Evolutionary conservation across 2,113 vertebrate species (phyloP).

Genomic region (Galemys pyrenaicus): DNA sequence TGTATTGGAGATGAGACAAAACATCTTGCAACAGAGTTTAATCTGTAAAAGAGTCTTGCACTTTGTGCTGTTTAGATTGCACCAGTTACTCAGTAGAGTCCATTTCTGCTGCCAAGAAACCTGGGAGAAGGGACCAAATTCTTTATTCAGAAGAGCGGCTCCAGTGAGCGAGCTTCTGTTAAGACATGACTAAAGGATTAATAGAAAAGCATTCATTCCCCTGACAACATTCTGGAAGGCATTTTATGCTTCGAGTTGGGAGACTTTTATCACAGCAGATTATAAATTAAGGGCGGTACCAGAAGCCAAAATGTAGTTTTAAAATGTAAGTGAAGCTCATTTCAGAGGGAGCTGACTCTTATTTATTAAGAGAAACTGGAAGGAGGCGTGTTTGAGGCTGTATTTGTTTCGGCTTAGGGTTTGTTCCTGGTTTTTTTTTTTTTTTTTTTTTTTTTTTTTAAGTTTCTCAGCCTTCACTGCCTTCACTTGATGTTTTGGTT

Average conservation of each 20-base stretch:
- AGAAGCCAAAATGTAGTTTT: background rate
- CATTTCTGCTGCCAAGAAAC: constrained; percentile 28
- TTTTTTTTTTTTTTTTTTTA: background rate
- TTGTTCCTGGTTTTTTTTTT: background rate
- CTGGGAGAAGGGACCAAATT: background rate
- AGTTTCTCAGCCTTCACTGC: background rate
- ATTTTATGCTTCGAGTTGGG: constrained; percentile 23
- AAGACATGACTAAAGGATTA: constrained; percentile 29
- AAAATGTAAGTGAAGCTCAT: background rate
- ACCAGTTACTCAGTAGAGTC: background rate
- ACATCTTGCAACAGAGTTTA: background rate
- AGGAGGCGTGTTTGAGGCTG: background rate
- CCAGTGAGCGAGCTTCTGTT: constrained; percentile 39
- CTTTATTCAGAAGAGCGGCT: constrained; percentile 46
- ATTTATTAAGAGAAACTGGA: background rate
- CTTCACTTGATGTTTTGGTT: background rate
- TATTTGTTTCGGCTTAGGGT: background rate
- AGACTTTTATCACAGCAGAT: background rate
- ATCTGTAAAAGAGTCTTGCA: background rate
- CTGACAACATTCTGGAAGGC: constrained; percentile 58
- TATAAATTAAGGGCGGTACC: background rate
- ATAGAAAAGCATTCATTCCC: constrained; percentile 50
- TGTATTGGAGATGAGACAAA: background rate
- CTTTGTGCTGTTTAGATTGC: background rate
- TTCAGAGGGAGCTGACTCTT: background rate